A percentile compares a stretch with the other conserved stretches of the same genome.
Conservation (phyloP, 2,888 invertebrate genomes). For the Cistogaster globosa region DNA sequence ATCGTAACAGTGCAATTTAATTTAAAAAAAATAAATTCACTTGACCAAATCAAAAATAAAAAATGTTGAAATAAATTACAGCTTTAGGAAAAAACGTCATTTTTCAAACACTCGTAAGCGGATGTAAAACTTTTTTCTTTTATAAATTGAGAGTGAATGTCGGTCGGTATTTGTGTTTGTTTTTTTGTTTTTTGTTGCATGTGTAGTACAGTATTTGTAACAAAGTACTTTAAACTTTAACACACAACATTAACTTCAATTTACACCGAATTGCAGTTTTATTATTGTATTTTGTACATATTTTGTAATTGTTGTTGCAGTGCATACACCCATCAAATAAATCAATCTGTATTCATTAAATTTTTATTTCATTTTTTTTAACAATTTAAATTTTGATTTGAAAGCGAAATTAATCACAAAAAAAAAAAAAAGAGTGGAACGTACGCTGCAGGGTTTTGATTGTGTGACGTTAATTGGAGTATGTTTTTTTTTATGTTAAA, state of each 20-base stretch:
- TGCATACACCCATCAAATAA: conserved; percentile 46
- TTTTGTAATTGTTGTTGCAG: conserved; percentile 30
- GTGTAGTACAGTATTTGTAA: conserved; percentile 15
- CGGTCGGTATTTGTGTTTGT: conserved; percentile 12
- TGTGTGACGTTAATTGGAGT: conserved; percentile 18
- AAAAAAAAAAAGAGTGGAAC: conserved; percentile 16
- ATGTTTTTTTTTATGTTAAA: neutral
- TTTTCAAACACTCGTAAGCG: conserved; percentile 50
- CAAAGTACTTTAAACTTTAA: conserved; percentile 64
- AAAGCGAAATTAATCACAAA: conserved; percentile 63
- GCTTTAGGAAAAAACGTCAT: conserved; percentile 40
- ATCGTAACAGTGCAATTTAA: conserved; percentile 7
- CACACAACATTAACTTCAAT: conserved; percentile 69
- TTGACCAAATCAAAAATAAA: conserved; percentile 67
- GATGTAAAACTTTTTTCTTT: conserved; percentile 56
- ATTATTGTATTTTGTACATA: conserved; percentile 21
- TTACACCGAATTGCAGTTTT: conserved; percentile 58
- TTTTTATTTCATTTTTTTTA: conserved; percentile 7
- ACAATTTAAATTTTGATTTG: conserved; percentile 41
- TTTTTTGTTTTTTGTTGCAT: conserved; percentile 9
- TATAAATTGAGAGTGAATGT: conserved; percentile 49
- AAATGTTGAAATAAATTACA: conserved; percentile 11
- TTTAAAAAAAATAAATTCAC: conserved; percentile 44
- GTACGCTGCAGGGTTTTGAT: conserved; percentile 32
- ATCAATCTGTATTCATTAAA: conserved; percentile 51